Evolutionary conservation across 2,113 vertebrate genomes (phyloP).

Genomic region (Panthera uncia): DNA sequence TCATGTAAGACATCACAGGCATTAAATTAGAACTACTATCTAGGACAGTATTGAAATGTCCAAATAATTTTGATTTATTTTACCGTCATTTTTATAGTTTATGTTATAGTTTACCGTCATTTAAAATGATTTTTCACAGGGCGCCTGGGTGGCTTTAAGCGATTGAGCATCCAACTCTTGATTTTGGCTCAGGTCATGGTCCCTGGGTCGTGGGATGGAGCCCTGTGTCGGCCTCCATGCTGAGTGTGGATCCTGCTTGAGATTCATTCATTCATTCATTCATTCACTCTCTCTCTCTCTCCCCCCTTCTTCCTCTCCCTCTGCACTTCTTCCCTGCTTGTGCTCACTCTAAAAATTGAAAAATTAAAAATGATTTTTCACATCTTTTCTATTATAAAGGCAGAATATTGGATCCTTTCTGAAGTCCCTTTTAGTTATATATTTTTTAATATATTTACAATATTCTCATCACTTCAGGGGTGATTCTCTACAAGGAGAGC

Average conservation of each 20-base stretch:
- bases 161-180: no score
- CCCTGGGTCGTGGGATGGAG: no score
- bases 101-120: not conserved
- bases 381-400: not conserved
- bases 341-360: no score
- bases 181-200: no score
- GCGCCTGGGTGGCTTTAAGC: no score
- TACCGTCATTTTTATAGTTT: not conserved
- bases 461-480: not conserved
- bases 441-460: not conserved
- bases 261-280: no score
- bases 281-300: no score
- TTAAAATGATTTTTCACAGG: not conserved
- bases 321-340: no score
- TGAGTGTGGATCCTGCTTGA: no score
- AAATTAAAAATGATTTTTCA: not conserved
- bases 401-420: not conserved
- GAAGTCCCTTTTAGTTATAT: not conserved
- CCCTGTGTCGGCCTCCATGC: no score
- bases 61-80: not conserved
- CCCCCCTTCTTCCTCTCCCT: no score
- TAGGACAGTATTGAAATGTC: not conserved
- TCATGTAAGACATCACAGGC: not conserved
- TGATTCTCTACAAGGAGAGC: not conserved
- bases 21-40: constrained; percentile 58